Base-by-base conservation (phyloP, 2,113 vertebrate species). In the Meriones unguiculatus region DNA sequence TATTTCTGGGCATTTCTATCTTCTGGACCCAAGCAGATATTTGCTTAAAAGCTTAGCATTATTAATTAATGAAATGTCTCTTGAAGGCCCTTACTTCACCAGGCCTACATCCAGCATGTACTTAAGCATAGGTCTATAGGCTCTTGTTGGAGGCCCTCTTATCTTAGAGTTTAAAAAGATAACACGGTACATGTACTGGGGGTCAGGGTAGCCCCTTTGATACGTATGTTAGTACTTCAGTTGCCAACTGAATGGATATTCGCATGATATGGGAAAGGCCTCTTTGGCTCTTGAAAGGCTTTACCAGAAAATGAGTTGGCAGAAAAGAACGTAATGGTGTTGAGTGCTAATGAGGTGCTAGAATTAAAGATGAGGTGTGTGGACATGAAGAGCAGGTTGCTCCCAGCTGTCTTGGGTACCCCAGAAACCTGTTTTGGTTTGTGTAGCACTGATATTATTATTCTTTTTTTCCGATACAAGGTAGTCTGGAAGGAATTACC, bases 121-220 rank as follows among this genome's bases (percentile, higher is more conserved):
- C 25, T 12, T 75, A 86, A 87, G 22, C 57, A 28, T 2, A 85
- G 54, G n/a, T 54, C 78, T 38, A 22, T 4, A 24, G 2, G 88
- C 72, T 57, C 38, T 81, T 78, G 30, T 25, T 89, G 80, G 41
- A 73, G 38, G 22, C 65, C 62, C 38, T 86, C 38, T 15, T 46
- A 86, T 80, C 73, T 82, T 57, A 87, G 76, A 94, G 46, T 93
- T 95, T 73, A 41, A 77, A 85, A 88, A 41, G 72, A 67, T 82
- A 70, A n/a, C 5, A 20, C 52, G 35, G 22, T 90, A 14, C 8
- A 25, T 46, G 82, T 30, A 22, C n/a, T 50, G 0, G 50, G 18
- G 6, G 52, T 76, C 38, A 85, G 54, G 50, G 38, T 50, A 24
- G 59, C 50, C 64, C 57, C 52, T n/a, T 52, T 38, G 35, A 41